A percentile compares a stretch with the other conserved stretches of the same genome.
Conservation (phyloP, 2,797 vertebrate species). For the Gadopsis marmoratus region DNA sequence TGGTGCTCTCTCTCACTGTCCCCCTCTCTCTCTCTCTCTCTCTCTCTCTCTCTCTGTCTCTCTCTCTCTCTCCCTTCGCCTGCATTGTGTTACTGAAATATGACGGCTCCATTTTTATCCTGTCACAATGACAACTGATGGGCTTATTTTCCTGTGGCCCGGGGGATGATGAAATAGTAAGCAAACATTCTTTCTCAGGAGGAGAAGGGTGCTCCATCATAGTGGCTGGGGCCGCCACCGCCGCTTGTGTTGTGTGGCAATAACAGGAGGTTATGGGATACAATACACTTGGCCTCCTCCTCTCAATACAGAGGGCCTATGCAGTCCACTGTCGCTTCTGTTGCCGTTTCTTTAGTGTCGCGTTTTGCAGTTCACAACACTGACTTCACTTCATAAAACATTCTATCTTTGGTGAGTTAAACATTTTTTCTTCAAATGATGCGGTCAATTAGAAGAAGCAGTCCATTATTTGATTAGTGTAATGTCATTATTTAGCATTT, state of each 20-base stretch:
- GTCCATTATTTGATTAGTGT: not conserved
- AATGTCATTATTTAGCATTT: conserved; percentile 21
- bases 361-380: conserved; percentile 51
- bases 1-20: conserved; percentile 69
- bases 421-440: conserved; percentile 23
- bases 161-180: conserved; percentile 98
- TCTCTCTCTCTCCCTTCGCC: conserved; percentile 71
- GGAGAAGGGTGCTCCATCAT: conserved; percentile 94
- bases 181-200: conserved; percentile 95
- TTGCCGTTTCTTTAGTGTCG: conserved; percentile 43
- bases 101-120: conserved; percentile 99
- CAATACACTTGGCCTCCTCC: conserved; percentile 81
- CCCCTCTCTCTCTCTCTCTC: conserved; percentile 53
- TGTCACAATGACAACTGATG: conserved; percentile 99
- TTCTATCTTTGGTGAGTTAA: conserved; percentile 56
- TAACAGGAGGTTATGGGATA: conserved; percentile 82
- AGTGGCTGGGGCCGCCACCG: conserved; percentile 80
- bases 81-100: conserved; percentile 99
- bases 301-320: conserved; percentile 71
- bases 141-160: conserved; percentile 97
- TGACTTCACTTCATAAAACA: conserved; percentile 45
- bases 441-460: not conserved
- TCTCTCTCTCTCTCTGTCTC: conserved; percentile 63
- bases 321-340: conserved; percentile 52
- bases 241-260: conserved; percentile 83